Evolutionary conservation across 2,113 vertebrate genomes (phyloP).

Genomic region (Amphilophus citrinellus): DNA sequence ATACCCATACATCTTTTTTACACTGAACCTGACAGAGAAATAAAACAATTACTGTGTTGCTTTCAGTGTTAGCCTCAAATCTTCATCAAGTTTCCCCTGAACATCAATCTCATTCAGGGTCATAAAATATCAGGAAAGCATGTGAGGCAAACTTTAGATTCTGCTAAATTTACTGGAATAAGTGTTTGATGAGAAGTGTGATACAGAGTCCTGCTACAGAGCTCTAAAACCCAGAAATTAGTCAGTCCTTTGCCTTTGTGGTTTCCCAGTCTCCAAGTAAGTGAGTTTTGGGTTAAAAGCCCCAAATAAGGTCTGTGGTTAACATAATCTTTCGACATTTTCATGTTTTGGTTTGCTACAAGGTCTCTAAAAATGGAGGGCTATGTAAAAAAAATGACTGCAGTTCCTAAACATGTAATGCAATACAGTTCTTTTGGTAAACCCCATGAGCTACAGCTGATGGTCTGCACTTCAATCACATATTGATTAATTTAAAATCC

Average conservation of each 20-base stretch:
- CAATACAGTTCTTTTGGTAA: too few relatives aligned
- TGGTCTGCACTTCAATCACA: too few relatives aligned
- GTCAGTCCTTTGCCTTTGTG: background rate
- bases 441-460: too few relatives aligned
- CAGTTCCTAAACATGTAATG: too few relatives aligned
- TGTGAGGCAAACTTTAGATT: background rate
- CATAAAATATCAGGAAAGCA: background rate
- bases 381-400: too few relatives aligned
- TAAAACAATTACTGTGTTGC: background rate
- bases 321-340: background rate
- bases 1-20: accelerated
- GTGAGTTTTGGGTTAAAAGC: background rate
- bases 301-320: too few relatives aligned
- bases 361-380: too few relatives aligned
- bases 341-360: too few relatives aligned
- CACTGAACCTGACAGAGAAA: background rate
- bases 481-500: too few relatives aligned
- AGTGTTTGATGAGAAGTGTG: background rate
- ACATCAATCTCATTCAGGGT: background rate
- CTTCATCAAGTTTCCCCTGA: background rate
- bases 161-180: background rate
- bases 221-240: background rate
- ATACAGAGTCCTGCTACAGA: background rate
- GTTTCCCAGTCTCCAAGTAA: background rate
- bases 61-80: background rate